These are phyloP conservation scores for Ellobium chinense DNA, from an alignment of 2,888 invertebrate species.

Conservation along the genomic window DNA sequence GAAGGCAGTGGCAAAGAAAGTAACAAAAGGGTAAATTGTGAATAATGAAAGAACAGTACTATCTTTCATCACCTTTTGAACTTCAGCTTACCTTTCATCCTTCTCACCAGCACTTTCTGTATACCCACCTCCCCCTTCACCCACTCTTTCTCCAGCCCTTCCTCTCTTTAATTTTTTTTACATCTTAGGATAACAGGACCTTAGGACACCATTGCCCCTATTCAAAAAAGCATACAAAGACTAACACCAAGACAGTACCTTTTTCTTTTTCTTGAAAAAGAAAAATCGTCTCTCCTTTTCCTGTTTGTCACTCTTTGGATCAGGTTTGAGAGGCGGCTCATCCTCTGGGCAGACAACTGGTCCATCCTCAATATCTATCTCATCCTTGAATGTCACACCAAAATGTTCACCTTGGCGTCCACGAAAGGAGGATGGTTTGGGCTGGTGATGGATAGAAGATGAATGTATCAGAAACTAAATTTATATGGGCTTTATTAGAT, in stretches of 20 bases:
- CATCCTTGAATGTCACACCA: slow-evolving; percentile 65
- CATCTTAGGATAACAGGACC: too few relatives aligned
- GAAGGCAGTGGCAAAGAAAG: background rate
- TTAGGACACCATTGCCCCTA: too few relatives aligned
- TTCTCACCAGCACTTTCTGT: too few relatives aligned
- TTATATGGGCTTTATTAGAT: too few relatives aligned
- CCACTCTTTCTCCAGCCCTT: too few relatives aligned
- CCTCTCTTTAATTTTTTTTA: too few relatives aligned
- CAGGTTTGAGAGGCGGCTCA: slow-evolving; percentile 54
- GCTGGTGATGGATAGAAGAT: background rate
- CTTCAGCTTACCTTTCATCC: too few relatives aligned
- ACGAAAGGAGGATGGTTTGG: background rate
- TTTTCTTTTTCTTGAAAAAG: slow-evolving; percentile 71
- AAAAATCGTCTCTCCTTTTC: slow-evolving; percentile 69
- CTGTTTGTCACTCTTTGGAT: slow-evolving; percentile 58
- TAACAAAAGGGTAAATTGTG: too few relatives aligned
- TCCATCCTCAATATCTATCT: slow-evolving; percentile 58
- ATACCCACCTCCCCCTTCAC: too few relatives aligned
- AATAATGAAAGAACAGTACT: too few relatives aligned
- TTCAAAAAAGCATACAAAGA: slow-evolving; percentile 15
- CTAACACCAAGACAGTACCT: slow-evolving; percentile 50
- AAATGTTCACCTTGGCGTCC: slow-evolving; percentile 1
- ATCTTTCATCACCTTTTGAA: too few relatives aligned
- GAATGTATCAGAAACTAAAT: too few relatives aligned
- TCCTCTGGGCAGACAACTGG: slow-evolving; percentile 63